Conservation (phyloP, 2,797 vertebrate genomes). For the Coluber constrictor region DNA sequence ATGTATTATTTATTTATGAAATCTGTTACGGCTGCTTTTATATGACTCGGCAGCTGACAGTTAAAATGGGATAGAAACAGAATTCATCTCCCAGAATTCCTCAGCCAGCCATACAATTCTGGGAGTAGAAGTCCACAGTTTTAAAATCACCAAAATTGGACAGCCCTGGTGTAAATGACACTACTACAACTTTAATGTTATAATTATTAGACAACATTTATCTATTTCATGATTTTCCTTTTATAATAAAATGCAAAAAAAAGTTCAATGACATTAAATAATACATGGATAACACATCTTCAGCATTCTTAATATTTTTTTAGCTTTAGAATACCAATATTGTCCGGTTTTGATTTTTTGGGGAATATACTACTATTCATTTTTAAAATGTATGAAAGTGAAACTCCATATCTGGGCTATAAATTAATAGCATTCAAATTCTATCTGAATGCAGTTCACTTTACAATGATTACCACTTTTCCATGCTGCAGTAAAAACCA, state of each 20-base stretch:
- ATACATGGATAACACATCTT: not conserved
- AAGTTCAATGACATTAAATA: not conserved
- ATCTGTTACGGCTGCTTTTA: not conserved
- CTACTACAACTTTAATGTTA: not conserved
- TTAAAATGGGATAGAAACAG: not conserved
- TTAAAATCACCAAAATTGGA: not conserved
- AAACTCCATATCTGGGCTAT: not conserved
- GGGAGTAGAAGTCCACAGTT: not conserved
- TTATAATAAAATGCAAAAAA: not conserved
- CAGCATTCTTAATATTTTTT: not conserved
- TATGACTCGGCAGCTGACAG: not conserved
- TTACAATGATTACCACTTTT: not conserved
- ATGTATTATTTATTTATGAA: not conserved
- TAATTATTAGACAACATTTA: not conserved
- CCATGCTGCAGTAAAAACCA: conserved; percentile 2
- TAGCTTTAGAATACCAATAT: not conserved
- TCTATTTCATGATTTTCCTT: not conserved
- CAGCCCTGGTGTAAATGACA: not conserved
- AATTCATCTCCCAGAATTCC: not conserved
- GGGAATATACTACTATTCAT: not conserved
- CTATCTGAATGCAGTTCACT: not conserved
- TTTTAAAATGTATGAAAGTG: not conserved
- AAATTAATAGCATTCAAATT: not conserved
- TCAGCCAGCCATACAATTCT: not conserved
- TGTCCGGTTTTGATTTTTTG: not conserved